Base-by-base conservation (phyloP, 2,888 invertebrate genomes). In the Eupithecia inturbata region DNA sequence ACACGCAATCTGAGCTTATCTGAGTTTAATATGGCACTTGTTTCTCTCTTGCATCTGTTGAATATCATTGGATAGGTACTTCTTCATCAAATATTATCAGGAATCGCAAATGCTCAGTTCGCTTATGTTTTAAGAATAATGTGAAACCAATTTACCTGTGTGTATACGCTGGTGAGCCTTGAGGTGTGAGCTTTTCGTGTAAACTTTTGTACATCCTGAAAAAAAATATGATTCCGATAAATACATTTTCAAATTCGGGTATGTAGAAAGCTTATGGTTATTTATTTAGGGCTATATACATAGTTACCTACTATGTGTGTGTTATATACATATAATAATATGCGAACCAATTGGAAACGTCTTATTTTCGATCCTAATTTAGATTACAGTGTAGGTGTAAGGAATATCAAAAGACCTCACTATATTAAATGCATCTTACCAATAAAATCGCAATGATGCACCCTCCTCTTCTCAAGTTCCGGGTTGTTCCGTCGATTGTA, bases 81-180 rank as follows among this genome's bases (percentile, higher is more conserved):
- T 4, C 1, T 66, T 22, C 22, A 22, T 64, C 64, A 36, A 14
- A 66, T 26, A 53, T 4, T 31, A 36, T 22, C 26, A 66, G 26
- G 19, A 22, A 57, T 57, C 57, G 57, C 66, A 70, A 22, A 10
- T 19, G 16, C 26, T 60, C n/a, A 67, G 41, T 33, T 75, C 72
- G 75, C 75, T 60, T 67, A 66, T 45, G 12, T 36, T 19, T 71
- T 14, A 28, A 33, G n/a, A 57, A 26, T 45, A 33, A 36, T 16
- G 16, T n/a, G n/a, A 64, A 36, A 62, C 41, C n/a, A 41, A 10
- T 73, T 75, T 95, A 98, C 99, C 99, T 95, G 99, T 99, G 89
- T 99, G 99, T 94, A 99, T 99, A 93, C 99, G 96, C 93, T 99
- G 99, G 95, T 99, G 99, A 80, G 99, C 99, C 95, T 99, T 99